Base-by-base conservation (phyloP, 1,140 invertebrate species). In the Brachionus manjavacas region DNA sequence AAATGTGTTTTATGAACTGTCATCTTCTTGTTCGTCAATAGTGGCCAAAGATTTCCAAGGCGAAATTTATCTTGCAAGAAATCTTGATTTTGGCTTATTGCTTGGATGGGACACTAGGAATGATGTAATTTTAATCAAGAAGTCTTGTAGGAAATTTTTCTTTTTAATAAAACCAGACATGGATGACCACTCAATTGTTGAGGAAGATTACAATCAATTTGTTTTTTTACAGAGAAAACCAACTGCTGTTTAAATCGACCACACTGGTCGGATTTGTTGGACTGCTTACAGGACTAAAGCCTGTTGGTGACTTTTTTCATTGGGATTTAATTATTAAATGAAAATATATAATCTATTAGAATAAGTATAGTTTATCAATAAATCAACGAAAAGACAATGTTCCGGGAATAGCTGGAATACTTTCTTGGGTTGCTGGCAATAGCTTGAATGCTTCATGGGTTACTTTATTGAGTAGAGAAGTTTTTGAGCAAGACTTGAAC, bases 1-100 rank as follows among this genome's bases (percentile, higher is more conserved):
- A 87, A 92, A 92, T 86, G 88, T 92, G 20, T 92, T 92, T 88
- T 92, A 92, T 86, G 92, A 92, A 87, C 86, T 92, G 28, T 92
- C 92, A 85, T 91, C 91, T 43, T 88, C 92, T 1, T 92, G 92
- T 86, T 92, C 92, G 1, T 92, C 92, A 6, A 90, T 92, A 39
- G 87, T 92, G 9, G 90, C 91, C 52, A 87, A 91, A 86, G 89
- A 89, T 84, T 68, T 91, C 91, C 86, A 87, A 85, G 85, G 85
- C 43, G 60, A 52, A 12, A 46, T 52, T 74, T 23, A 43, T 85
- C 91, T 92, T 88, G 91, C 88, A n/a, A 87, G 92, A 86, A 92
- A 92, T 87, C 87, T 92, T 16, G 92, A 92, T 86, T 92, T 92
- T 88, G 92, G 92, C 3, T 85, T 92, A 0, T 91, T 92, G 85